Evolutionary conservation across 2,797 vertebrate species (phyloP).

Genomic region (Notamacropus eugenii): DNA sequence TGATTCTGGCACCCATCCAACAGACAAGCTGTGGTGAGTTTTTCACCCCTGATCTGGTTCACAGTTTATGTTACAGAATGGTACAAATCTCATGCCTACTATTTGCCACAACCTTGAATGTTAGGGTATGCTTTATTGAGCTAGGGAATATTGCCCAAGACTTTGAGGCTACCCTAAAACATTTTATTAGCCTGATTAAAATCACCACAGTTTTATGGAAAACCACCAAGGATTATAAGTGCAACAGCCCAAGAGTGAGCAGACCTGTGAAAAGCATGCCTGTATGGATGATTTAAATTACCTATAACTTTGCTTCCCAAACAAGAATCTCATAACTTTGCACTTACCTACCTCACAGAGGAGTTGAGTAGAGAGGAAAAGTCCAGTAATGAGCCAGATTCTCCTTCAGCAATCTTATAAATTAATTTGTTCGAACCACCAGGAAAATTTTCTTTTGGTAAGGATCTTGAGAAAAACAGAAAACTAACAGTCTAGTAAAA

Average conservation of each 20-base stretch:
- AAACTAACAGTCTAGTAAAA: not conserved
- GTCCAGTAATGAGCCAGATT: not conserved
- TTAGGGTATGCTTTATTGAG: not conserved
- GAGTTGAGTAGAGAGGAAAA: not conserved
- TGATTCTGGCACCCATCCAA: not conserved
- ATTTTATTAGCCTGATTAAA: not conserved
- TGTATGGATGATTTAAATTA: not conserved
- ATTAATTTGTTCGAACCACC: not conserved
- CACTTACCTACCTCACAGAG: not conserved
- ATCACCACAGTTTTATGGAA: rapidly evolving
- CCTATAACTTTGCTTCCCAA: not conserved
- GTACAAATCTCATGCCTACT: not conserved
- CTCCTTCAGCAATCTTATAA: not conserved
- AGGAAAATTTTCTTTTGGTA: not conserved
- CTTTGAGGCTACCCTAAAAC: rapidly evolving
- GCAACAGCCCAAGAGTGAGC: not conserved
- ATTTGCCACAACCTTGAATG: not conserved
- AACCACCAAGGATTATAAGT: not conserved
- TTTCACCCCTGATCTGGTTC: not conserved
- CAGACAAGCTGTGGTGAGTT: not conserved
- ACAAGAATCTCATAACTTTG: conserved; percentile 6
- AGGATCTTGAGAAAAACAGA: not conserved
- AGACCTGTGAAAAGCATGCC: not conserved
- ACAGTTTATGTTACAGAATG: not conserved
- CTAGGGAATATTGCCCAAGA: not conserved